Conservation (phyloP, 2,888 invertebrate species). For the Vannuccia rotundouncinata region DNA sequence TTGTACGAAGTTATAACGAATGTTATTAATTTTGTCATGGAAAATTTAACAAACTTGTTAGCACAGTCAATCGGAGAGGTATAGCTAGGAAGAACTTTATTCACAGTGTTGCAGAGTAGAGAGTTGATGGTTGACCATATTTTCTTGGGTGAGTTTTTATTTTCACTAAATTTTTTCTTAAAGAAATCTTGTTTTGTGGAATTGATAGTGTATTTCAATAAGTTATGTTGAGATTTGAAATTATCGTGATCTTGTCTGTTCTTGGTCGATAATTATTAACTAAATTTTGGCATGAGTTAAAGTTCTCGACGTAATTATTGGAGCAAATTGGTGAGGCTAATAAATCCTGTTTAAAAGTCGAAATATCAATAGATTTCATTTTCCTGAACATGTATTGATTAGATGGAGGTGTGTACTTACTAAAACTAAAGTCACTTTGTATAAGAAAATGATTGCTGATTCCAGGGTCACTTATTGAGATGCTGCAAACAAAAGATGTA, state of each 20-base stretch:
- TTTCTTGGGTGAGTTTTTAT: conserved; percentile 26
- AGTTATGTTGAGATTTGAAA: conserved; percentile 24
- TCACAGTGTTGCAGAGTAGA: conserved; percentile 26
- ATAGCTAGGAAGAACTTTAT: conserved; percentile 26
- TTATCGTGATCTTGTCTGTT: conserved; percentile 23
- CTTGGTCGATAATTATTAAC: conserved; percentile 21
- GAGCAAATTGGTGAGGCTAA: conserved; percentile 23
- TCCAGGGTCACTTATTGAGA: conserved; percentile 26
- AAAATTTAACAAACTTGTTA: conserved; percentile 23
- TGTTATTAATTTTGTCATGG: conserved; percentile 26
- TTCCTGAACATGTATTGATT: conserved; percentile 26
- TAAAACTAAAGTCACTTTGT: conserved; percentile 20
- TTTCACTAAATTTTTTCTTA: conserved; percentile 24
- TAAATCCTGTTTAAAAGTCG: conserved; percentile 26
- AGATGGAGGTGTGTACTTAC: conserved; percentile 23
- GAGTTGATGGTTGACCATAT: conserved; percentile 26
- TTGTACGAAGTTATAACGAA: conserved; percentile 23
- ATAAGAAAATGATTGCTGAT: conserved; percentile 24
- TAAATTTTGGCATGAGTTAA: conserved; percentile 26
- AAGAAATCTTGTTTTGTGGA: conserved; percentile 26
- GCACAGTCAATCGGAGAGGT: conserved; percentile 26
- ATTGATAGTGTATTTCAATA: conserved; percentile 23
- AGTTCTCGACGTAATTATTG: conserved; percentile 26
- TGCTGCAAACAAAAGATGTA: conserved; percentile 21
- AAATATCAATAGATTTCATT: conserved; percentile 26